Percentiles rank a stretch among this genome's conserved stretches.
Evolutionary conservation across 2,113 vertebrate species (phyloP).

Genomic region (Chloroceryle aenea): DNA sequence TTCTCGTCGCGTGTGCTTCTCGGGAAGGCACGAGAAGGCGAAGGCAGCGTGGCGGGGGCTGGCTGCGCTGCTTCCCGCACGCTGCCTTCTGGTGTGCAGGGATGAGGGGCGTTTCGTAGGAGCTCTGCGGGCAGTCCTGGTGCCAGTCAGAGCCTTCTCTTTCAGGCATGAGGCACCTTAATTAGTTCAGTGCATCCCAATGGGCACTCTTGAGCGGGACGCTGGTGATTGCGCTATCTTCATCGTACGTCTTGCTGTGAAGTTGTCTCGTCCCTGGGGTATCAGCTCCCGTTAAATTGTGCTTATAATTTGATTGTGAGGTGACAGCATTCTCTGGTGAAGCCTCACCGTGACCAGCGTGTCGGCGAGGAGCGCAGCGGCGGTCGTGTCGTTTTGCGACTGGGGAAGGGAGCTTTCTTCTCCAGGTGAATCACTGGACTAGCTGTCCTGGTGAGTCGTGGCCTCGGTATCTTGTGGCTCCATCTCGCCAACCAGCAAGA

Average conservation of each 20-base stretch:
- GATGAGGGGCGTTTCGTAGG: rapidly evolving
- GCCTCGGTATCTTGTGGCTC: background rate
- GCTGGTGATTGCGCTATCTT: rapidly evolving
- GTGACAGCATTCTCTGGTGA: background rate
- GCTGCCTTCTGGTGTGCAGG: background rate
- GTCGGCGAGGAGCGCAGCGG: rapidly evolving
- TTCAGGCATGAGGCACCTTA: background rate
- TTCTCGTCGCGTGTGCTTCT: background rate
- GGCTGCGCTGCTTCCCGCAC: rapidly evolving
- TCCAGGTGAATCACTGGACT: background rate
- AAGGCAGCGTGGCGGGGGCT: background rate
- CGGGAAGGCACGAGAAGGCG: rapidly evolving
- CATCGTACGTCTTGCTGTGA: rapidly evolving
- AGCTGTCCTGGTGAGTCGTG: background rate
- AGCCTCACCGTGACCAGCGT: rapidly evolving
- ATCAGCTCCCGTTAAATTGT: background rate
- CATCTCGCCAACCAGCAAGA: background rate
- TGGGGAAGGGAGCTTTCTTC: background rate
- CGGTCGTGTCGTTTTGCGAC: background rate
- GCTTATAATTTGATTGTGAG: background rate
- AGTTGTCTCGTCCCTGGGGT: too few species aligned
- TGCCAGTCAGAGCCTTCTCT: rapidly evolving
- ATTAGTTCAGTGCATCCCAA: rapidly evolving
- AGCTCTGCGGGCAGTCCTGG: background rate
- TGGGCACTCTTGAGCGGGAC: background rate